phyloP scores from a whole-genome alignment of 2,797 vertebrate species.

The Caiman crocodilus region DNA sequence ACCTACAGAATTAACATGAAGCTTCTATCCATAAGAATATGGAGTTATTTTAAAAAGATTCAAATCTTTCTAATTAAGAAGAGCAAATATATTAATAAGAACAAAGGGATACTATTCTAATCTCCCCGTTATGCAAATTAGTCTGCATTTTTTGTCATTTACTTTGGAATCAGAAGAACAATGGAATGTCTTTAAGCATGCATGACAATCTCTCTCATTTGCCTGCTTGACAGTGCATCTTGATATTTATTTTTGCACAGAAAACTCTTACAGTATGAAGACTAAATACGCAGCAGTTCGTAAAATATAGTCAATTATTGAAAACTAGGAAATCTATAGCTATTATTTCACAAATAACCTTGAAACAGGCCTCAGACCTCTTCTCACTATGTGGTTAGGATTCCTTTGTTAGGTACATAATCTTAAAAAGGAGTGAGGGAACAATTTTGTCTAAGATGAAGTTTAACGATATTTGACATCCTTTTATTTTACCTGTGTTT shows the following conservation, averaged over 20 bases:
- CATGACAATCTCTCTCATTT: slow-evolving; percentile 68
- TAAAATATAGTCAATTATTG: slow-evolving; percentile 36
- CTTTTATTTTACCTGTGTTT: not conserved
- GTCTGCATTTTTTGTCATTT: slow-evolving; percentile 81
- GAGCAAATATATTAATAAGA: slow-evolving; percentile 84
- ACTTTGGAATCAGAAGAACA: slow-evolving; percentile 81
- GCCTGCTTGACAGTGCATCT: slow-evolving; percentile 63
- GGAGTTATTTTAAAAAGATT: slow-evolving; percentile 84
- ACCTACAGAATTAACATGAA: slow-evolving; percentile 77
- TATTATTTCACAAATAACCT: slow-evolving; percentile 20
- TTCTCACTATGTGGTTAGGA: not conserved
- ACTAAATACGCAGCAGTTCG: slow-evolving; percentile 45
- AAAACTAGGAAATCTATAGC: slow-evolving; percentile 12
- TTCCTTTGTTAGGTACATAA: slow-evolving; percentile 8
- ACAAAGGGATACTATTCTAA: slow-evolving; percentile 85
- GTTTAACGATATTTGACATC: not conserved
- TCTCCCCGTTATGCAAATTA: slow-evolving; percentile 84
- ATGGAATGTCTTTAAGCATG: slow-evolving; percentile 72
- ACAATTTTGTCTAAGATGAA: not conserved
- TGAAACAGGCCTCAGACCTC: not conserved
- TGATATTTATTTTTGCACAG: slow-evolving; percentile 36
- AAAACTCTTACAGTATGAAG: slow-evolving; percentile 43
- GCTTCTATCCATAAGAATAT: slow-evolving; percentile 79
- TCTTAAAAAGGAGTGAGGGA: not conserved
- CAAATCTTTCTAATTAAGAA: slow-evolving; percentile 88